Evolutionary conservation across 2,888 invertebrate species (phyloP).

Genomic region (Noctuana brunneofusca): DNA sequence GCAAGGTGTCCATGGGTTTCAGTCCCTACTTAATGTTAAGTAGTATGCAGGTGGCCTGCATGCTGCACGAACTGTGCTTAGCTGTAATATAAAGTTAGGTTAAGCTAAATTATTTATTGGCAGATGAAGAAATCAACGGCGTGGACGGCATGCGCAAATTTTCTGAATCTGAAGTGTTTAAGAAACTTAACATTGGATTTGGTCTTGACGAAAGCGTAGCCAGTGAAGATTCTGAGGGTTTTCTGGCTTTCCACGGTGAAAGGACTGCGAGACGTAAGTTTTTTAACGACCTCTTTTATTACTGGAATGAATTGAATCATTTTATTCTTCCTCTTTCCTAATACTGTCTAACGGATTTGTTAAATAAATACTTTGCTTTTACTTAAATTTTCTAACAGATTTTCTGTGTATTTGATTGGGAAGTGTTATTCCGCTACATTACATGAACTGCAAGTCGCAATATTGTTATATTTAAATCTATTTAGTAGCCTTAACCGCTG

Average conservation of each 20-base stretch:
- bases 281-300: background rate
- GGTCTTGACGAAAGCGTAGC: slow-evolving; percentile 89
- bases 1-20: no score
- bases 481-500: no score
- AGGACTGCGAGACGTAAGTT: slow-evolving; percentile 87
- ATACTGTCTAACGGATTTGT: background rate
- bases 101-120: background rate
- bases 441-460: no score
- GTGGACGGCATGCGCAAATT: slow-evolving; percentile 87
- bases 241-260: slow-evolving; percentile 83
- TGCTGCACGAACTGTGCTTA: no score
- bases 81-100: background rate
- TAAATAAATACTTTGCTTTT: no score
- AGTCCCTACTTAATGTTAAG: no score
- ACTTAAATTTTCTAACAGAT: no score
- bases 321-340: background rate
- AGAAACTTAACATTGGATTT: slow-evolving; percentile 88
- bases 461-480: no score
- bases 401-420: no score
- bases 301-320: background rate
- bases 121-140: slow-evolving; percentile 91
- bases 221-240: slow-evolving; percentile 40
- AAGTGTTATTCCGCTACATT: no score
- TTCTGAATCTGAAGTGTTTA: slow-evolving; percentile 85
- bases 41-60: no score